phyloP scores from a whole-genome alignment of 2,888 invertebrate species.

The Spialia ferax region DNA sequence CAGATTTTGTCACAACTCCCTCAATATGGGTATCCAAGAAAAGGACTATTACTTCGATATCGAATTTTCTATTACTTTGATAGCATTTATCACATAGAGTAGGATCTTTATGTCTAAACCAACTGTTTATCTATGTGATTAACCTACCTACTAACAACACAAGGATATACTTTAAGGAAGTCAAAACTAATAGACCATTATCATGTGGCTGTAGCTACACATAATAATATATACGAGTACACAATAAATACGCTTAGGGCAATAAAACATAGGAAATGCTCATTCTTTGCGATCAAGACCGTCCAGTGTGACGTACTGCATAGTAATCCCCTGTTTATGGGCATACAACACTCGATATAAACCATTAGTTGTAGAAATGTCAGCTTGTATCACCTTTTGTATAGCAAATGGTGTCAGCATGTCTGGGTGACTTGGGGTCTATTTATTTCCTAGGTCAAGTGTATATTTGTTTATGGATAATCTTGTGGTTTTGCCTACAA shows the following conservation, averaged over 20 bases:
- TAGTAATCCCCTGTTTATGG: slow-evolving; percentile 34
- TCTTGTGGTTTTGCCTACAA: too few species aligned
- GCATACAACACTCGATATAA: slow-evolving; percentile 11
- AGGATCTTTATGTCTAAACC: too few species aligned
- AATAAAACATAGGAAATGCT: slow-evolving; percentile 17
- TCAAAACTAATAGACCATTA: background rate
- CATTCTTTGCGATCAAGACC: slow-evolving; percentile 14
- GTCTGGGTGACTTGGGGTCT: background rate
- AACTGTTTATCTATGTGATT: too few species aligned
- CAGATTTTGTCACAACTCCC: too few species aligned
- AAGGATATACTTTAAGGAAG: background rate
- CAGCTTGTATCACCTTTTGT: slow-evolving; percentile 16
- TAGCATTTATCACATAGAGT: too few species aligned
- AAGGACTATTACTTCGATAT: too few species aligned
- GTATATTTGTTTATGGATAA: background rate
- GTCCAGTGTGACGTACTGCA: slow-evolving; percentile 17
- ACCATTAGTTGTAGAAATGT: slow-evolving; percentile 14
- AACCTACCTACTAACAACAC: too few species aligned
- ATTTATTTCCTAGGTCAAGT: slow-evolving; percentile 7
- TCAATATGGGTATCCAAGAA: too few species aligned
- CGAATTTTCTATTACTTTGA: too few species aligned
- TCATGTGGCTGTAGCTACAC: too few species aligned
- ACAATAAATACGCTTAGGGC: background rate
- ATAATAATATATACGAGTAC: background rate
- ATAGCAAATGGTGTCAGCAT: slow-evolving; percentile 20